phyloP scores from a whole-genome alignment of 1,140 invertebrate species.

The Drosophila kepulauana region DNA sequence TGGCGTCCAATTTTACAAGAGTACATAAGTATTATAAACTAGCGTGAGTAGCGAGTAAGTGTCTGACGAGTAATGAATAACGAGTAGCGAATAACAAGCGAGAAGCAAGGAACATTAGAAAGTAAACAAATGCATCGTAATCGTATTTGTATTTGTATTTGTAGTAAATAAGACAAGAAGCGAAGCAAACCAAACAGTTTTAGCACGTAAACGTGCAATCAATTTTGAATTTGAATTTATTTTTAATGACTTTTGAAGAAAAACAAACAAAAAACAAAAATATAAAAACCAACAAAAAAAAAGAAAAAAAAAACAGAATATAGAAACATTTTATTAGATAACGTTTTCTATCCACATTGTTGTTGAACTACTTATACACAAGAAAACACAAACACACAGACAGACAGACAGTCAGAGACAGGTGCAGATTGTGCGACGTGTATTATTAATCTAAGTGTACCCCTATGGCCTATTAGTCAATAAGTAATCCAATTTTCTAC shows the following conservation, averaged over 20 bases:
- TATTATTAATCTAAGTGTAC: conserved; percentile 72
- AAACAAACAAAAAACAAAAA: conserved; percentile 14
- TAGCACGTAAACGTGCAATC: conserved; percentile 37
- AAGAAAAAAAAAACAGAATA: conserved; percentile 11
- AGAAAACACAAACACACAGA: neutral
- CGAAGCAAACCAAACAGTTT: conserved; percentile 50
- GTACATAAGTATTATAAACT: conserved; percentile 54
- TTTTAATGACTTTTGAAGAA: conserved; percentile 74
- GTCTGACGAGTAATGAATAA: conserved; percentile 33
- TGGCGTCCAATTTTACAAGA: conserved; percentile 81
- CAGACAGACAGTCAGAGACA: conserved; percentile 3
- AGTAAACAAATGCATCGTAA: conserved; percentile 51
- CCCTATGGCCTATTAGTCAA: conserved; percentile 75
- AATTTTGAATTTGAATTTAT: conserved; percentile 79
- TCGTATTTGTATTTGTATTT: conserved; percentile 72
- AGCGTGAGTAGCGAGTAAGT: conserved; percentile 7
- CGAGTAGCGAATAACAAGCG: conserved; percentile 25
- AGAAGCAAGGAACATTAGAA: conserved; percentile 11
- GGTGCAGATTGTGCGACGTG: conserved; percentile 38
- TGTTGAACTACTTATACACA: conserved; percentile 64
- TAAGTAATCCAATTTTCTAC: conserved; percentile 65
- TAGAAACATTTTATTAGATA: conserved; percentile 65
- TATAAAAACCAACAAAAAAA: conserved; percentile 14
- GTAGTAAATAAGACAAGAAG: conserved; percentile 58
- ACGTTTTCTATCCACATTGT: conserved; percentile 75